Evolutionary conservation across 2,888 invertebrate genomes (phyloP), one percentile per base, ranked within the genome.

Genomic region (Disparrhopalites patrizii): DNA sequence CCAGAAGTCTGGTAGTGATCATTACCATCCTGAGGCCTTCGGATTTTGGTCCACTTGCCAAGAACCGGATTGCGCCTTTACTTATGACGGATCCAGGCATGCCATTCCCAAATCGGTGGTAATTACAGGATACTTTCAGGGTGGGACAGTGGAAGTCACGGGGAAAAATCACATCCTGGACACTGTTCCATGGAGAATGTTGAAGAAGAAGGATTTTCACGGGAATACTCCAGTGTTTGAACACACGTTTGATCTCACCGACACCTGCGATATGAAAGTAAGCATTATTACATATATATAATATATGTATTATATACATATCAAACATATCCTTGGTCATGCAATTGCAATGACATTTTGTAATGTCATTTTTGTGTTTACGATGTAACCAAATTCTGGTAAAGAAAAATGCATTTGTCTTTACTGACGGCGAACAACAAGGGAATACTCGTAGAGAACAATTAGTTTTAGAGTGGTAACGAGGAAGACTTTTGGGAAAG

Each of bases 41-140:
- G 64, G 64, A 13, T 57, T 50, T 38, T 64, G 64, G 64, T 57
- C 18, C 20, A 47, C 64, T 4, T 64, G 64, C 27, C 57, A 64
- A 20, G 50, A 47, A 23, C 31, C 18, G n/a, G 15, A 28, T 20
- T 64, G 64, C 36, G 33, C 30, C 18, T 38, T 64, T 20, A n/a
- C 38, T n/a, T 64, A 56, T 50, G 64, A 64, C 18, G 57, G 64
- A 3, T 27, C 50, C 36, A 23, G 4, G 3, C 18, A 36, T 5
- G 23, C 30, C 18, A 27, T n/a, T 13, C 33, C 47, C 15, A 38
- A 5, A 25, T 43, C 36, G 1, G 57, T 57, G n/a, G 23, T n/a
- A 20, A 15, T 64, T 15, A 31, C 47, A 3, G 64, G 64, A 5
- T 57, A 36, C 28, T 47, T 64, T 8, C 47, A 64, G 18, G 57